Conservation (phyloP, 2,888 invertebrate species). For the Aphodius granarius region DNA sequence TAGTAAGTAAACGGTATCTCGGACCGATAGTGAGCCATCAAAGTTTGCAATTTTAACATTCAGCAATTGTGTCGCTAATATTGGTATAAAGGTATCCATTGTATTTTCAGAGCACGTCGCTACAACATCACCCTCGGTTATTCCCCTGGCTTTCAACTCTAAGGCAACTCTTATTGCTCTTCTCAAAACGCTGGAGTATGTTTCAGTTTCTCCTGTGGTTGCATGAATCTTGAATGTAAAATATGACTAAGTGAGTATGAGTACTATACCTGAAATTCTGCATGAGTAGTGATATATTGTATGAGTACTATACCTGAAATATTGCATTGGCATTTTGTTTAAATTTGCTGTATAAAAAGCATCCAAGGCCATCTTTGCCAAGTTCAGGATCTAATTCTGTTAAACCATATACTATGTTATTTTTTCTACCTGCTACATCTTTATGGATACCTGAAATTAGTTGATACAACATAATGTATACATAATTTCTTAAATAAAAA, state of each 20-base stretch:
- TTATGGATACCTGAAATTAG: too few species aligned
- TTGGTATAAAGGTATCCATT: slow-evolving; percentile 50
- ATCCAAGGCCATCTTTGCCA: slow-evolving; percentile 27
- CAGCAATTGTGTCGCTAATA: slow-evolving; percentile 52
- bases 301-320: slow-evolving; percentile 24
- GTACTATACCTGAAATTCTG: not conserved
- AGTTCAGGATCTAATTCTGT: too few species aligned
- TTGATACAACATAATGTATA: too few species aligned
- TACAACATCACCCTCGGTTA: slow-evolving; percentile 52
- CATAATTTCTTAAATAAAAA: too few species aligned
- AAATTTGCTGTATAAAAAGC: slow-evolving; percentile 26
- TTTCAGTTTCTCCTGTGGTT: slow-evolving; percentile 51
- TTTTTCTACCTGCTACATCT: too few species aligned
- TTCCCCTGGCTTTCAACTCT: slow-evolving; percentile 47
- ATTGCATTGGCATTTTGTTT: slow-evolving; percentile 23
- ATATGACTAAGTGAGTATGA: not conserved
- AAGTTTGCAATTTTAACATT: slow-evolving; percentile 40
- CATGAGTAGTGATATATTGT: not conserved
- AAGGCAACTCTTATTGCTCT: slow-evolving; percentile 53
- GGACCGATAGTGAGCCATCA: slow-evolving; percentile 30
- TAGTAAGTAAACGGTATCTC: slow-evolving; percentile 33
- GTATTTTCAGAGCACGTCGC: slow-evolving; percentile 53
- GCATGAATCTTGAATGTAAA: slow-evolving; percentile 29
- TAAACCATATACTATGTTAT: too few species aligned
- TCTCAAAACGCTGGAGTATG: slow-evolving; percentile 46